Percentiles rank a stretch among this genome's conserved stretches.
Conservation (phyloP, 2,797 vertebrate genomes). For the Lutjanus campechanus region DNA sequence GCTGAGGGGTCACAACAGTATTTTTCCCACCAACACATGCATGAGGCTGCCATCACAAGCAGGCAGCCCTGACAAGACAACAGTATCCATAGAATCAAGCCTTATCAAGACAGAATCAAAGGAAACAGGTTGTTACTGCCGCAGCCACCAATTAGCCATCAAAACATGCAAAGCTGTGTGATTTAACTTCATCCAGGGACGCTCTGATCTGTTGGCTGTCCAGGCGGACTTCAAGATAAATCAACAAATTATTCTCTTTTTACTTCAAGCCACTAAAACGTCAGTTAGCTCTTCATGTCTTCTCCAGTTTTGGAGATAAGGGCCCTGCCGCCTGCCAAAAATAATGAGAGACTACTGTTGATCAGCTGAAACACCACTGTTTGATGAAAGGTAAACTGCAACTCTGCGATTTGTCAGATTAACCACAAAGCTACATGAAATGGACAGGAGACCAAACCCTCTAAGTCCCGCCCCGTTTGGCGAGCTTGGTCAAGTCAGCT, state of each 20-base stretch:
- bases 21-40: slow-evolving; percentile 40
- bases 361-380: slow-evolving; percentile 37
- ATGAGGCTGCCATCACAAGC: slow-evolving; percentile 42
- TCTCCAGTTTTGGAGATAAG: slow-evolving; percentile 33
- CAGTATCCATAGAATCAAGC: slow-evolving; percentile 28
- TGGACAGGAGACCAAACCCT: background rate
- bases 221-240: slow-evolving; percentile 26
- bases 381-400: slow-evolving; percentile 37
- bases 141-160: slow-evolving; percentile 39
- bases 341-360: slow-evolving; percentile 24
- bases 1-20: slow-evolving; percentile 52
- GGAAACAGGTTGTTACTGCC: slow-evolving; percentile 38
- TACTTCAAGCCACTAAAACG: slow-evolving; percentile 40
- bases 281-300: slow-evolving; percentile 32
- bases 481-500: too few relatives aligned
- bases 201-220: slow-evolving; percentile 28
- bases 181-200: slow-evolving; percentile 42
- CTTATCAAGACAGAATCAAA: slow-evolving; percentile 25
- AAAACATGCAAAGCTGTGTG: slow-evolving; percentile 35
- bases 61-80: slow-evolving; percentile 29
- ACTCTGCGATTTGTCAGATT: slow-evolving; percentile 33
- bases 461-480: too few relatives aligned
- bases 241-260: slow-evolving; percentile 50
- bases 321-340: slow-evolving; percentile 34
- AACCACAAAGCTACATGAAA: slow-evolving; percentile 28